Evolutionary conservation across 35 echinoderm and acorn worm species (phyloP), one percentile per base, ranked within the genome.

Genomic region (Heliocidaris tuberculata): DNA sequence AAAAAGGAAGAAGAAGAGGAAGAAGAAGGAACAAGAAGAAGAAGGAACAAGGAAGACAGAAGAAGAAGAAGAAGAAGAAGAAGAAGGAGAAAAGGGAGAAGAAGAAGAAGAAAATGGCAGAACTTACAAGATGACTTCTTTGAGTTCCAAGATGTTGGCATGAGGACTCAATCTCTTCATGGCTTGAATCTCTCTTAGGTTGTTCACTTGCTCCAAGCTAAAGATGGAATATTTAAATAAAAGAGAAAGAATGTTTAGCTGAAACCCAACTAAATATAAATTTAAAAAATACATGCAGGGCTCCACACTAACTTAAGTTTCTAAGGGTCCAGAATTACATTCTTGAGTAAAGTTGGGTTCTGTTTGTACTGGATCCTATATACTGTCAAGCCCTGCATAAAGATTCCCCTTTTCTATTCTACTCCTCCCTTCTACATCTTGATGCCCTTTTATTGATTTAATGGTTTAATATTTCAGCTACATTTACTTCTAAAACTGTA

Each of bases 91-190:
- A 42, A 3, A 42, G 35, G 35, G 35, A 42, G 35, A 3, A 42
- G 35, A 42, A 42, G 35, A 42, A 3, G 35, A 0, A 78, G 65
- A 78, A 78, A n/a, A n/a, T 7, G 17, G 65, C 7, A 6, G 48
- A 90, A 97, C 98, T 99, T 96, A 99, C 98, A 96, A 99, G 86
- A 99, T 95, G 85, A 99, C 97, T 97, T 99, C 98, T 94, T 96
- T 95, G 21, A 99, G 93, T 93, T 99, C 96, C 49, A 99, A 60
- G 47, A 99, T 99, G 60, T 99, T 99, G 30, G 94, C 96, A 94
- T 99, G 98, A 47, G 98, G 97, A 93, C 98, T 99, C 16, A 99
- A 88, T 71, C 98, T 96, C 59, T 95, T 95, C 98, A 99, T 99
- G 32, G 98, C 98, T 93, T 99, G 98, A 31, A 99, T 97, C 91